Evolutionary conservation across 2,113 vertebrate species (phyloP).

Genomic region (Carollia perspicillata): DNA sequence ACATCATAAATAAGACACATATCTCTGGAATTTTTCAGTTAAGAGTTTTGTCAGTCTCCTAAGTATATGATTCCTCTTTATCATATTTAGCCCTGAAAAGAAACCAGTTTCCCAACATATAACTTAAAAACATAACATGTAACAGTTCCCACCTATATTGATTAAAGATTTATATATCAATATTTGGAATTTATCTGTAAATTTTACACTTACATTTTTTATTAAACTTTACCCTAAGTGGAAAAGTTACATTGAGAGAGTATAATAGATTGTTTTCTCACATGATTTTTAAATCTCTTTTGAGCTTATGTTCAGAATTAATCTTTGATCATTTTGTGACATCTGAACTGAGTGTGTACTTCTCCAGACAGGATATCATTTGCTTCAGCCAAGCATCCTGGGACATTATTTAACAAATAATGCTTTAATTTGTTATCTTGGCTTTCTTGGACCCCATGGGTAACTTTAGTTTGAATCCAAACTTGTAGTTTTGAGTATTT

Average conservation of each 20-base stretch:
- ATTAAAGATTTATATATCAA: not conserved
- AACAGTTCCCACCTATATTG: not conserved
- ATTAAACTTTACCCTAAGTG: not conserved
- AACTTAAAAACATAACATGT: not conserved
- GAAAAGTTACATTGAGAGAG: not conserved
- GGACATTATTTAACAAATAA: not conserved
- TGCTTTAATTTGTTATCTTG: not conserved
- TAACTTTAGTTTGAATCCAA: not conserved
- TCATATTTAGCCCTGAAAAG: conserved; percentile 16
- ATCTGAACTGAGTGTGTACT: not conserved
- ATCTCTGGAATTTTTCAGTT: not conserved
- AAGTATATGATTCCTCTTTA: not conserved
- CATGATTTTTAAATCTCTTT: not conserved
- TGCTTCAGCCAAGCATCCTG: not conserved
- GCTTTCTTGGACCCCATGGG: not conserved
- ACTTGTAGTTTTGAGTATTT: not conserved
- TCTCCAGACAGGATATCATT: not conserved
- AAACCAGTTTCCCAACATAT: not conserved
- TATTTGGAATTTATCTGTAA: not conserved
- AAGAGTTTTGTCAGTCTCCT: not conserved
- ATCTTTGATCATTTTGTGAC: not conserved
- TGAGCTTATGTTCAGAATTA: not conserved
- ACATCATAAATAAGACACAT: not conserved
- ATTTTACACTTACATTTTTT: not conserved
- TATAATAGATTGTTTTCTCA: not conserved